These are phyloP conservation scores for Alethe diademata DNA, from an alignment of 2,113 vertebrate species.

Conservation along the genomic window DNA sequence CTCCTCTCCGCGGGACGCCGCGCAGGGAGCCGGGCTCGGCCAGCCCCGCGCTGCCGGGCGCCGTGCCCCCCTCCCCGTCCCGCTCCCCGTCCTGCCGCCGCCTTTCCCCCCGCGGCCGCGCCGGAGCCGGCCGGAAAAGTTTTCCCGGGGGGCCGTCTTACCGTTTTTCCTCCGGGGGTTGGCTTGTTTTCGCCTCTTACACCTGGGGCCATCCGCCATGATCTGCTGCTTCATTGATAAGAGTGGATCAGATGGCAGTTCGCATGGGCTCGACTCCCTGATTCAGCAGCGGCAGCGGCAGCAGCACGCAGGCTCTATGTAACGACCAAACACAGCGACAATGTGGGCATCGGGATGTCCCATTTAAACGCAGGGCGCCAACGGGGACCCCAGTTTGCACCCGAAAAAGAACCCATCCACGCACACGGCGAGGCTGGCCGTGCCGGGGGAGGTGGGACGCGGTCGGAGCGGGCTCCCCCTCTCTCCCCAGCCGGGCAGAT, in stretches of 20 bases:
- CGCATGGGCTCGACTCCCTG: conserved; percentile 94
- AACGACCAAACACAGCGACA: conserved; percentile 88
- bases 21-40: background rate
- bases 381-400: conserved; percentile 69
- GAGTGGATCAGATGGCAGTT: conserved; percentile 96
- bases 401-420: conserved; percentile 50
- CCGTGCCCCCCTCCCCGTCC: background rate
- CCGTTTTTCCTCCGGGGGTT: conserved; percentile 98
- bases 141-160: conserved; percentile 76
- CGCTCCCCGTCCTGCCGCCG: background rate
- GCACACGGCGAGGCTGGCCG: conserved; percentile 17
- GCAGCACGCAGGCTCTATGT: conserved; percentile 83
- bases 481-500: conserved; percentile 28
- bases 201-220: conserved; percentile 99
- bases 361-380: conserved; percentile 83
- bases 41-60: background rate
- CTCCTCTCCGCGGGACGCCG: background rate
- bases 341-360: conserved; percentile 81
- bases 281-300: conserved; percentile 59
- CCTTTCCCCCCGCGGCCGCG: background rate
- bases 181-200: conserved; percentile 99
- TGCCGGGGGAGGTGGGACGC: conserved; percentile 36
- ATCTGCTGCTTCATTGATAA: conserved; percentile 99
- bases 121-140: conserved; percentile 15
- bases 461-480: conserved; percentile 19